These are phyloP conservation scores for Morus bassanus DNA, from an alignment of 2,797 vertebrate genomes.

Conservation along the genomic window DNA sequence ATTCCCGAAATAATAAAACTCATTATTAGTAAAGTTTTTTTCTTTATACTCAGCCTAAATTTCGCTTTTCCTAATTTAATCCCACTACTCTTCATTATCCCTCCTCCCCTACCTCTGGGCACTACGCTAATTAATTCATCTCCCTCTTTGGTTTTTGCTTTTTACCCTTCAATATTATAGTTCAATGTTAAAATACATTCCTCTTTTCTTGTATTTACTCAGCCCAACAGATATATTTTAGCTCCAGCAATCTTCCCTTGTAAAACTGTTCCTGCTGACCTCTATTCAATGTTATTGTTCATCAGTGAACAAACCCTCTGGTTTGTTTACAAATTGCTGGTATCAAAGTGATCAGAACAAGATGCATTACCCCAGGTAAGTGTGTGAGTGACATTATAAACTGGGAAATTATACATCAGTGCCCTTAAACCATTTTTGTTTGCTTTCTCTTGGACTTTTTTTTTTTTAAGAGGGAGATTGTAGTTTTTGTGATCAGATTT, in stretches of 20 bases:
- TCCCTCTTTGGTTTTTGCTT: constrained; percentile 35
- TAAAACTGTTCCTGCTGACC: constrained; percentile 26
- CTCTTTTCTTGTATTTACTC: constrained; percentile 15
- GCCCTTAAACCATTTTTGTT: not conserved
- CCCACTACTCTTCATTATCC: constrained; percentile 61
- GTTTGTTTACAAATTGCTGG: constrained; percentile 29
- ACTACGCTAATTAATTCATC: constrained; percentile 61
- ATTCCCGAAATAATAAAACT: constrained; percentile 57
- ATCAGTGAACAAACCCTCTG: constrained; percentile 8
- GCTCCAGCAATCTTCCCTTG: not conserved
- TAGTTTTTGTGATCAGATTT: not conserved
- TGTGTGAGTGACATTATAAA: not conserved
- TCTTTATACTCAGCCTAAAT: constrained; percentile 53
- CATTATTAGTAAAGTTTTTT: constrained; percentile 42
- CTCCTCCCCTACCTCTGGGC: constrained; percentile 39
- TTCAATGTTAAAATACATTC: constrained; percentile 51
- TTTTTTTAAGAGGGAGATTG: not conserved
- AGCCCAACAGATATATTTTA: constrained; percentile 2
- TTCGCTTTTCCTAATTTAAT: constrained; percentile 69
- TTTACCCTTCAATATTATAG: constrained; percentile 50
- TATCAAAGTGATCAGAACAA: constrained; percentile 20
- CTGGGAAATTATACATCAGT: not conserved
- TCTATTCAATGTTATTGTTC: constrained; percentile 13
- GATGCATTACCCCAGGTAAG: not conserved
- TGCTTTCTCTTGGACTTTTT: not conserved